Conservation (phyloP, 2,888 invertebrate species). For the Pomacea canaliculata region DNA sequence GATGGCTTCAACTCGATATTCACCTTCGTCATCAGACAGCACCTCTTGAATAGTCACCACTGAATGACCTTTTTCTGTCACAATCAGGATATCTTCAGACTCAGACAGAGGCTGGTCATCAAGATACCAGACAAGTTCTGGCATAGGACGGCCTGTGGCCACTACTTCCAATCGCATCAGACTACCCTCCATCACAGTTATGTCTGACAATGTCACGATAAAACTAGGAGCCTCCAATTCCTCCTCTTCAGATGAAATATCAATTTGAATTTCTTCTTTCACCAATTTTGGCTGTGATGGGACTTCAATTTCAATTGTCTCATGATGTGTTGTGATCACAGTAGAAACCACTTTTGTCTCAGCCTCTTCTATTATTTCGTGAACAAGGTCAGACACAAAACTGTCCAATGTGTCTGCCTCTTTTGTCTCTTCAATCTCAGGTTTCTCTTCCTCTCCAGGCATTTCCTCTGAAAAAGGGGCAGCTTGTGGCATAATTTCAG, state of each 20-base stretch:
- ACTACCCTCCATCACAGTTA: constrained; percentile 60
- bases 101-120: constrained; percentile 73
- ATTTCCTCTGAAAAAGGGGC: constrained; percentile 28
- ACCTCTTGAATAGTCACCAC: constrained; percentile 58
- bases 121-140: constrained; percentile 70
- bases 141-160: constrained; percentile 62
- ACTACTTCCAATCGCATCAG: constrained; percentile 59
- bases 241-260: constrained; percentile 29
- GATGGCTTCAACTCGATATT: constrained; percentile 66
- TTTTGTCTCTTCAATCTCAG: constrained; percentile 16
- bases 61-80: constrained; percentile 66
- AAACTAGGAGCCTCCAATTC: constrained; percentile 51
- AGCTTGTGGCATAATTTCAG: constrained; percentile 32
- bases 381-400: constrained; percentile 29
- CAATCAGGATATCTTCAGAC: constrained; percentile 68
- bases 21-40: constrained; percentile 68
- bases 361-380: constrained; percentile 31
- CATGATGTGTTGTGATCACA: constrained; percentile 6
- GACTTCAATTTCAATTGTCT: constrained; percentile 31
- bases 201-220: constrained; percentile 50
- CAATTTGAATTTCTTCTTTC: constrained; percentile 14
- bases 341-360: constrained; percentile 26
- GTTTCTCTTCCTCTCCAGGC: constrained; percentile 27
- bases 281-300: constrained; percentile 4
- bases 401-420: constrained; percentile 25